Conservation (phyloP, 2,113 vertebrate species). For the Mus spicilegus region DNA sequence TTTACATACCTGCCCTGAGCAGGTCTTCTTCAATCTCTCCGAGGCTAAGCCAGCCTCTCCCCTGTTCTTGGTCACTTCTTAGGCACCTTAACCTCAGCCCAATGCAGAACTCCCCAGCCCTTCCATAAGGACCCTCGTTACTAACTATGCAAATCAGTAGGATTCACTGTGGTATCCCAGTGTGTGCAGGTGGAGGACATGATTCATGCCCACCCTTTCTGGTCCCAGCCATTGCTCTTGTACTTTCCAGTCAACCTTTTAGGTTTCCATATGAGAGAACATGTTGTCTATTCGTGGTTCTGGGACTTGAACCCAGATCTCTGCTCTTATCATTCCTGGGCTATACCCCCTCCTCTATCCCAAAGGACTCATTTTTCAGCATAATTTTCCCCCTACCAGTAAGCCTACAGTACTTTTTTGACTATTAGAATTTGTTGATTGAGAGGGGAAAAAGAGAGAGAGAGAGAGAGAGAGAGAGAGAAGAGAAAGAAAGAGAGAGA, state of each 20-base stretch:
- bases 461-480: constrained; percentile 9
- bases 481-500: constrained; percentile 21
- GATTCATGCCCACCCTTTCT: neutral
- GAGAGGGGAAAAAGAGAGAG: constrained; percentile 31
- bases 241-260: neutral
- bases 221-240: neutral
- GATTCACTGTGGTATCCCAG: neutral
- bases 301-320: neutral
- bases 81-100: neutral
- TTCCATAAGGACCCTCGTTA: neutral
- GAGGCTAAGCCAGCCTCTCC: neutral
- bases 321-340: neutral
- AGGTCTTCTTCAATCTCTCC: neutral
- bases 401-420: neutral
- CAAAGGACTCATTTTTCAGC: constrained; percentile 13
- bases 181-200: accelerated
- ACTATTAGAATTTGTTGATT: constrained; percentile 59
- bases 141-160: neutral
- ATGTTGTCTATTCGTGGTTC: neutral
- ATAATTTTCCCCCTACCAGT: neutral
- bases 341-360: neutral
- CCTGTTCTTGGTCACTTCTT: neutral
- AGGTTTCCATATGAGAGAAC: neutral
- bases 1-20: accelerated
- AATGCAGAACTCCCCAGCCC: neutral